Evolutionary conservation across 2,888 invertebrate genomes (phyloP), one percentile per base, ranked within the genome.

Genomic region (Incurvaria masculella): DNA sequence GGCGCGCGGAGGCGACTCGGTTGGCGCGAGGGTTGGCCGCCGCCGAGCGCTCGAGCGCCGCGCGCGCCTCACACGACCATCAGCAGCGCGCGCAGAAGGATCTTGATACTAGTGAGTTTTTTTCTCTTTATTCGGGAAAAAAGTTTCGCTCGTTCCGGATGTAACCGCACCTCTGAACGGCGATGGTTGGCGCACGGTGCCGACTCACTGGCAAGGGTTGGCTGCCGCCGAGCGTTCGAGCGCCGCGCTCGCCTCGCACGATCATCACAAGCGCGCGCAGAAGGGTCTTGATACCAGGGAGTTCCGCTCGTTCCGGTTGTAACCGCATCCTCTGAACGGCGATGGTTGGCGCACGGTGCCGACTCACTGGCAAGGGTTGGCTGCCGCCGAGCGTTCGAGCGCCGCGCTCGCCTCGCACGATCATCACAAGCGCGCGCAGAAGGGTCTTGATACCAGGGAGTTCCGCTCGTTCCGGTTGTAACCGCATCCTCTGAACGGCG

Each of bases 11-110:
- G 57, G 78, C 78, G 47, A 76, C 78, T 59, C 63, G 75, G 40
- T n/a, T n/a, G n/a, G 79, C 79, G 79, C 75, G 76, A 40, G 64
- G 69, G 48, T 66, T 79, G 54, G 79, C 79, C 1, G 74, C 73
- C 0, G 72, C 71, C 2, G 78, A 79, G 53, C 69, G 72, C 53
- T 69, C 61, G 62, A 69, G 65, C 57, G 78, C 78, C 51, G 68
- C 73, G 23, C 72, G 76, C 51, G 78, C 78, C 39, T 76, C 75
- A 61, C 61, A 70, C 39, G 78, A 78, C 56, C 65, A 74, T 1
- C 74, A 75, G 58, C 72, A 75, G 52, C 64, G 76, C 6, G 75
- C 78, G 43, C 76, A 78, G 53, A 78, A 75, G 55, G 76, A 78
- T 59, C 67, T 75, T 56, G 76, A 75, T 61, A 75, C 76, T 62